Evolutionary conservation across 2,797 vertebrate genomes (phyloP).

Genomic region (Hippopotamyrus pictus): DNA sequence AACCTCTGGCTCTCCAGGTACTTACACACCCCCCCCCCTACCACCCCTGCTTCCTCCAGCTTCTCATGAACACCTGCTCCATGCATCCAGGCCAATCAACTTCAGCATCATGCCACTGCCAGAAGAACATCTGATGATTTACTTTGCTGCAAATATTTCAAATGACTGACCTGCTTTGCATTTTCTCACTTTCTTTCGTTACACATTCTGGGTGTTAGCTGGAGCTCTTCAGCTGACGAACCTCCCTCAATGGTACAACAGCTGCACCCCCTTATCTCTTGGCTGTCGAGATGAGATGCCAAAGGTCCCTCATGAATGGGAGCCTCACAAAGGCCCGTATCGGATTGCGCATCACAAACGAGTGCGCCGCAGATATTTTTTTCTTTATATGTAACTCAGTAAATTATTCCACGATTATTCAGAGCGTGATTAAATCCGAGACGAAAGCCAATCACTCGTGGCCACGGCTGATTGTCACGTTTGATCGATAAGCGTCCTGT

Average conservation of each 20-base stretch:
- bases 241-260: neutral
- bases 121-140: neutral
- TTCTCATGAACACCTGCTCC: neutral
- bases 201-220: neutral
- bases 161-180: neutral
- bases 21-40: neutral
- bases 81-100: neutral
- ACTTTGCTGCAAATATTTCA: neutral
- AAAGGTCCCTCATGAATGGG: neutral
- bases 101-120: neutral
- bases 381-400: neutral
- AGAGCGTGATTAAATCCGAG: neutral
- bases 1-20: conserved; percentile 81
- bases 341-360: neutral
- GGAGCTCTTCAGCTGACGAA: neutral
- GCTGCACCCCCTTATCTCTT: neutral
- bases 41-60: neutral
- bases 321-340: neutral
- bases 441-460: neutral
- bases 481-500: conserved; percentile 2
- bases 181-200: neutral
- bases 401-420: neutral
- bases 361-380: neutral
- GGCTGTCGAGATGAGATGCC: neutral
- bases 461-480: neutral